These are phyloP conservation scores for Dioctria linearis DNA, from an alignment of 2,888 invertebrate species.

Conservation along the genomic window DNA sequence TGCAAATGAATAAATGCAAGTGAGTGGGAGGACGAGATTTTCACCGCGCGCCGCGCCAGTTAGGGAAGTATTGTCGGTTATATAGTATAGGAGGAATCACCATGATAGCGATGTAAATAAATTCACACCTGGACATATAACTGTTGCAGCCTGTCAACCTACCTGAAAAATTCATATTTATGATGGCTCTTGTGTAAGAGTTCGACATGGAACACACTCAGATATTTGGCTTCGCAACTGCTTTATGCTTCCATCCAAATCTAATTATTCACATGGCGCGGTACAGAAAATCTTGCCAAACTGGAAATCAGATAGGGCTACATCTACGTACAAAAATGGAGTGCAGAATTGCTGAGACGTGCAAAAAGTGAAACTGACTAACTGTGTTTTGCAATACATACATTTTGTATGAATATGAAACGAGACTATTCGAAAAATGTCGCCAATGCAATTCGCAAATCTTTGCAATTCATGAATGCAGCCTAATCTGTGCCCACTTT, in stretches of 20 bases:
- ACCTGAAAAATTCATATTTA: slow-evolving; percentile 29
- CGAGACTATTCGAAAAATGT: slow-evolving; percentile 4
- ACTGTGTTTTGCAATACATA: slow-evolving; percentile 7
- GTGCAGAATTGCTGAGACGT: slow-evolving; percentile 25
- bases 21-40: slow-evolving; percentile 44
- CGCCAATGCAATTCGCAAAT: not conserved
- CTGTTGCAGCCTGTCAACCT: slow-evolving; percentile 4
- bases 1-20: slow-evolving; percentile 23
- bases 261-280: slow-evolving; percentile 21
- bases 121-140: slow-evolving; percentile 26
- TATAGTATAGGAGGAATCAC: not conserved
- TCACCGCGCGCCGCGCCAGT: not conserved
- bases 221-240: not conserved
- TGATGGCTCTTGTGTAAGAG: slow-evolving; percentile 24
- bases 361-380: slow-evolving; percentile 25
- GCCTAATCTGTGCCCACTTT: not conserved
- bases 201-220: not conserved
- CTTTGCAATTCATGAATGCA: not conserved
- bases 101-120: not conserved
- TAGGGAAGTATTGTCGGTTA: slow-evolving; percentile 9
- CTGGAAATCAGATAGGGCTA: slow-evolving; percentile 26
- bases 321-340: no score
- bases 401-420: not conserved
- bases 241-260: slow-evolving; percentile 4
- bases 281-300: slow-evolving; percentile 41